phyloP scores from a whole-genome alignment of 2,888 invertebrate genomes.

The Drosophila parthenogenetica region DNA sequence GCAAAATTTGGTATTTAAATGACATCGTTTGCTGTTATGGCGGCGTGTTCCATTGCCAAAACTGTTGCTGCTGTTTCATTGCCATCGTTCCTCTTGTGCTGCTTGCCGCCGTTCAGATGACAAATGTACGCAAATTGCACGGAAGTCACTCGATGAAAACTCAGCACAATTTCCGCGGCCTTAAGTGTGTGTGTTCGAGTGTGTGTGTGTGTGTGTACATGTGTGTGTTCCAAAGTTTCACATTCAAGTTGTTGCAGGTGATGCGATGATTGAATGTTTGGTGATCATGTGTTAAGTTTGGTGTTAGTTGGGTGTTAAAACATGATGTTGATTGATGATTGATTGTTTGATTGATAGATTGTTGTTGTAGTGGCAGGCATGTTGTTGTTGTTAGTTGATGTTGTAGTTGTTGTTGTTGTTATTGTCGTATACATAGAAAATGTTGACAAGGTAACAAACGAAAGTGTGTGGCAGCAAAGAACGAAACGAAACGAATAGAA shows the following conservation, averaged over 20 bases:
- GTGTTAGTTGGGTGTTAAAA: conserved; percentile 45
- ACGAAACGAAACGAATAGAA: conserved; percentile 65
- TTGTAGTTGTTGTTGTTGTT: conserved; percentile 50
- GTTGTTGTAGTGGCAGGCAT: conserved; percentile 56
- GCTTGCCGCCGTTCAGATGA: conserved; percentile 57
- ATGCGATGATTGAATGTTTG: conserved; percentile 23
- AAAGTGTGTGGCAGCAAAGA: conserved; percentile 60
- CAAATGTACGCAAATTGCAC: conserved; percentile 86
- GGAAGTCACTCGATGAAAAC: conserved; percentile 90
- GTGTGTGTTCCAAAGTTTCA: conserved; percentile 33
- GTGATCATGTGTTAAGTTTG: conserved; percentile 9
- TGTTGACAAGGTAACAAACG: conserved; percentile 63
- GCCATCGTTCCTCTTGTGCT: conserved; percentile 35
- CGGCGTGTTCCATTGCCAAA: conserved; percentile 20
- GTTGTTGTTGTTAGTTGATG: conserved; percentile 61
- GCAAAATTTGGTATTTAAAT: conserved; percentile 24
- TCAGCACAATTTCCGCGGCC: conserved; percentile 89
- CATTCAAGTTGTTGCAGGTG: conserved; percentile 26
- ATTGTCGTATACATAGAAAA: conserved; percentile 56
- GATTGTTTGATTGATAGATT: conserved; percentile 42
- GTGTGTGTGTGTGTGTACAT: neutral
- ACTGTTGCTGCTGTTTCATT: conserved; percentile 32
- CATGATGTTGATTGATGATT: conserved; percentile 40
- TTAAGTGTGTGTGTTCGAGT: conserved; percentile 79
- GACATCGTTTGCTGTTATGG: conserved; percentile 1